Evolutionary conservation across 2,888 invertebrate genomes (phyloP).

Genomic region (Brachylomia viminalis): DNA sequence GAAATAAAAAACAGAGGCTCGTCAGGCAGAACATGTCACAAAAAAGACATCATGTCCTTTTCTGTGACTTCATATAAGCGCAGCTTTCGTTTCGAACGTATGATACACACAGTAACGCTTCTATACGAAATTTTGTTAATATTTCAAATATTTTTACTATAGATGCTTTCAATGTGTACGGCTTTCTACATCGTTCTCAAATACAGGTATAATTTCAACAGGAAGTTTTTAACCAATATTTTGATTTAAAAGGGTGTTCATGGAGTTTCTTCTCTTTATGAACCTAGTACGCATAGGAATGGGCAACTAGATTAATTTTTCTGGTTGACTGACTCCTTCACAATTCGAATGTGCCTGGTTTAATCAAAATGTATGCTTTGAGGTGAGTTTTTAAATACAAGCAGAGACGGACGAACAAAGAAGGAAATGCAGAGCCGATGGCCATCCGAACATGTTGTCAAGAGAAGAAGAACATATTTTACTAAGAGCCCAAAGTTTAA

Average conservation of each 20-base stretch:
- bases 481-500: constrained; percentile 21
- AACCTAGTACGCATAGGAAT: background rate
- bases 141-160: background rate
- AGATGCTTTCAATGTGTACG: background rate
- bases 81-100: background rate
- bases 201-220: background rate
- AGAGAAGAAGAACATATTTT: constrained; percentile 5
- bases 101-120: background rate
- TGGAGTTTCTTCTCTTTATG: background rate
- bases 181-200: background rate
- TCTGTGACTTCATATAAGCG: background rate
- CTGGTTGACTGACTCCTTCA: background rate
- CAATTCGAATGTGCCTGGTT: background rate
- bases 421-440: background rate
- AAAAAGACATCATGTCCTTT: background rate
- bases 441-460: background rate
- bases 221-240: too few species aligned
- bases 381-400: background rate
- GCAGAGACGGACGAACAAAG: background rate
- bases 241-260: background rate
- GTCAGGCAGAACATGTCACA: background rate
- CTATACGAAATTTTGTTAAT: background rate
- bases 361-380: background rate
- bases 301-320: background rate
- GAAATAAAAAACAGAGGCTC: too few species aligned